These are phyloP conservation scores for Phyllopteryx taeniolatus DNA, from an alignment of 2,113 vertebrate genomes.

Conservation along the genomic window DNA sequence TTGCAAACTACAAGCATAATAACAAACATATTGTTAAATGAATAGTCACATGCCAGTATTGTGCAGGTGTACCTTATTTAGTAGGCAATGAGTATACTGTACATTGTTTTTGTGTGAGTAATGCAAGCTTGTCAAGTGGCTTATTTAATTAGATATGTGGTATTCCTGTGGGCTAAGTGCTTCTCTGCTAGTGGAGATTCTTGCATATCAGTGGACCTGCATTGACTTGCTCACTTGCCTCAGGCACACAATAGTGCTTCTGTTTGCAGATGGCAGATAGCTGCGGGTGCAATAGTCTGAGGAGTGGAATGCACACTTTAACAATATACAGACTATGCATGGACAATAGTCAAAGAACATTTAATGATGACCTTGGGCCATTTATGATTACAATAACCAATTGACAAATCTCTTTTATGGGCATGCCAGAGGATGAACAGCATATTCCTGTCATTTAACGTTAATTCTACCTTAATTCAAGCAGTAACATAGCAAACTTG, in stretches of 20 bases:
- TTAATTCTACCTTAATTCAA: not conserved
- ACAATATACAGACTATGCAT: not conserved
- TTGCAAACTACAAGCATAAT: not conserved
- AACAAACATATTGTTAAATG: not conserved
- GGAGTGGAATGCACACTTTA: conserved; percentile 24
- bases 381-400: not conserved
- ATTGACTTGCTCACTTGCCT: conserved; percentile 56
- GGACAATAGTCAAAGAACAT: conserved; percentile 13
- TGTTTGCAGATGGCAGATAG: conserved; percentile 36
- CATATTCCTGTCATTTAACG: not conserved
- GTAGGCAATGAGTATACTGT: not conserved
- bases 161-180: conserved; percentile 14
- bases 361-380: not conserved
- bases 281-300: not conserved
- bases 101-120: not conserved
- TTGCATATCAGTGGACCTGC: conserved; percentile 54
- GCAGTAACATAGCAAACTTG: not conserved
- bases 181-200: conserved; percentile 43
- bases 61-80: not conserved
- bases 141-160: conserved; percentile 16
- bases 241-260: conserved; percentile 45
- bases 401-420: not conserved
- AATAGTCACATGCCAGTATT: not conserved
- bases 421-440: not conserved
- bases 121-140: not conserved